phyloP scores from a whole-genome alignment of 2,113 vertebrate species.

The Protobothrops mucrosquamatus region DNA sequence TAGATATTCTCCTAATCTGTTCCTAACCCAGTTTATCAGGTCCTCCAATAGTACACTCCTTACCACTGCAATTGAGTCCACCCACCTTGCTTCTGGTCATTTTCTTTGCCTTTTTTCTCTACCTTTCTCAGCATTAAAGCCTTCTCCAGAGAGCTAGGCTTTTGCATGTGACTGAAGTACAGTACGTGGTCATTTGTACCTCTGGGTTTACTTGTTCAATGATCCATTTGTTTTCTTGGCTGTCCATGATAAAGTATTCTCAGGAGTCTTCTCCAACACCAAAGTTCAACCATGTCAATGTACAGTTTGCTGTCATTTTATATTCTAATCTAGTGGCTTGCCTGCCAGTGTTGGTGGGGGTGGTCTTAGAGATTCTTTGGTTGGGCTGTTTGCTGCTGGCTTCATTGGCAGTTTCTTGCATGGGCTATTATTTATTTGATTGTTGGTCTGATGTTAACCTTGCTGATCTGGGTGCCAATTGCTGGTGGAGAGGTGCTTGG shows the following conservation, averaged over 20 bases:
- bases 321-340: too few relatives aligned
- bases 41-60: not conserved
- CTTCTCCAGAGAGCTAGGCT: not conserved
- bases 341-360: too few relatives aligned
- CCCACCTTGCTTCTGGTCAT: not conserved
- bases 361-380: not conserved
- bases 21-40: not conserved
- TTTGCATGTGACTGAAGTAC: not conserved
- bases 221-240: not conserved
- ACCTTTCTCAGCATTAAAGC: not conserved
- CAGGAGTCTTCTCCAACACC: not conserved
- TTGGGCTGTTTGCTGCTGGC: not conserved
- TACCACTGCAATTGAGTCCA: not conserved
- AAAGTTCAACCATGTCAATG: not conserved
- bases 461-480: not conserved
- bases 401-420: not conserved
- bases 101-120: not conserved
- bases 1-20: not conserved
- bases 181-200: not conserved
- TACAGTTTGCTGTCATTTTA: too few relatives aligned
- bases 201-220: not conserved
- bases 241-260: not conserved
- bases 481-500: not conserved
- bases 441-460: not conserved
- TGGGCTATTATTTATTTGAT: not conserved